Evolutionary conservation across 92 coral and sea anemone species (phyloP), one percentile per base, ranked within the genome.

Genomic region (Virgularia gustaviana): DNA sequence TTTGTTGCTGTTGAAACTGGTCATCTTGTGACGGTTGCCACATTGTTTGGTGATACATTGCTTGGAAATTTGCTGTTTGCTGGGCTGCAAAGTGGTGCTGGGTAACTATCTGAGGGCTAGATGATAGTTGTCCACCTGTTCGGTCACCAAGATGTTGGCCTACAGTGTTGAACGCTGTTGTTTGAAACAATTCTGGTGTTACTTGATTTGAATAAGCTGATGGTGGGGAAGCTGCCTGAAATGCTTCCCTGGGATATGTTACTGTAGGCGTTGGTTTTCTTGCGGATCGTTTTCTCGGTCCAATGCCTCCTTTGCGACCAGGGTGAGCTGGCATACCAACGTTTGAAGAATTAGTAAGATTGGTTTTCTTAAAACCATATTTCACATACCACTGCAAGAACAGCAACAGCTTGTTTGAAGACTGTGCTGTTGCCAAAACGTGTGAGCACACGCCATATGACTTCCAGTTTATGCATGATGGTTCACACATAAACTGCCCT

Each of bases 311-410:
- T 76, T 78, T 83, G 33, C 43, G 30, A 36, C 78, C 86, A 7
- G 86, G 82, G 63, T 77, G 27, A 30, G 35, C 25, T 9, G 83
- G 87, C 83, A 83, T 83, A 41, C 72, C 83, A n/a, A 47, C 55
- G 37, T 65, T 66, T 25, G 71, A 79, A 12, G 57, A 56, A 3
- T 79, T 6, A 4, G 83, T 59, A 13, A 82, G 82, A 49, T 71
- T 77, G 70, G 55, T 47, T 5, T 19, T 25, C 22, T 47, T 47
- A 15, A 19, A 5, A 47, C 7, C 6, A 15, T 25, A 3, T 25
- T 47, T 36, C 39, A 13, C 41, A 60, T 49, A 82, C 78, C 79
- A 72, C 3, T 6, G 19, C 31, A 79, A 28, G 51, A 79, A 72
- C 29, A 34, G 37, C 12, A 18, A 49, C 59, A 76, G 72, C 45